Evolutionary conservation across 2,113 vertebrate genomes (phyloP), one percentile per base, ranked within the genome.

Genomic region (Canis aureus): DNA sequence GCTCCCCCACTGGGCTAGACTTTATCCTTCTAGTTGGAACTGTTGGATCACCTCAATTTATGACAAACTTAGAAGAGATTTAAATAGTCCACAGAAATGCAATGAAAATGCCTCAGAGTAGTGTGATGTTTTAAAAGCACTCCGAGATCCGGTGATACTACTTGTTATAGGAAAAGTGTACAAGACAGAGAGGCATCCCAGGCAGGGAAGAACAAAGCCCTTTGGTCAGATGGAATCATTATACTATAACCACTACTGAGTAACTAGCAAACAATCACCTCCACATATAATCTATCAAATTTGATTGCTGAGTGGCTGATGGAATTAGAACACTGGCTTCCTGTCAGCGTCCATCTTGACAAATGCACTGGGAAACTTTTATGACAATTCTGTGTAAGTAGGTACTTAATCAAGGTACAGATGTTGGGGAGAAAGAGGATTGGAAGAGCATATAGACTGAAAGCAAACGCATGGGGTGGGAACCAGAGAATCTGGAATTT

Each of bases 11-110:
- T 92, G 97, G 91, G 91, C 62, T 97, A 95, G 95, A 94, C 93
- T 98, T 97, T 96, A 94, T 97, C 89, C 87, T 95, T 91, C 97
- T 91, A 95, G 89, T 96, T 93, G 94, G 59, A 93, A 79, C 95
- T 78, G 27, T 97, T 94, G 93, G 81, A 97, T 95, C 83, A 49
- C 93, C 94, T 97, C 88, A 95, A 92, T 97, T 98, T 94, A 97
- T 49, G 82, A 92, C 82, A 91, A 95, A 97, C 94, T 81, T 94
- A 96, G 91, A 97, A 79, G 59, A 97, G 84, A 85, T 97, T 97
- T 96, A 97, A 95, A 92, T 95, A 91, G 95, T 89, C 67, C 80
- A 80, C 73, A 94, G 78, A 86, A 96, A 95, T 74, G 84, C 92
- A 95, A 59, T 67, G 87, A 95, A 95, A 95, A 97, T 95, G 80